Evolutionary conservation across 1,140 invertebrate genomes (phyloP), one percentile per base, ranked within the genome.

Genomic region (Lepeophtheirus salmonis): DNA sequence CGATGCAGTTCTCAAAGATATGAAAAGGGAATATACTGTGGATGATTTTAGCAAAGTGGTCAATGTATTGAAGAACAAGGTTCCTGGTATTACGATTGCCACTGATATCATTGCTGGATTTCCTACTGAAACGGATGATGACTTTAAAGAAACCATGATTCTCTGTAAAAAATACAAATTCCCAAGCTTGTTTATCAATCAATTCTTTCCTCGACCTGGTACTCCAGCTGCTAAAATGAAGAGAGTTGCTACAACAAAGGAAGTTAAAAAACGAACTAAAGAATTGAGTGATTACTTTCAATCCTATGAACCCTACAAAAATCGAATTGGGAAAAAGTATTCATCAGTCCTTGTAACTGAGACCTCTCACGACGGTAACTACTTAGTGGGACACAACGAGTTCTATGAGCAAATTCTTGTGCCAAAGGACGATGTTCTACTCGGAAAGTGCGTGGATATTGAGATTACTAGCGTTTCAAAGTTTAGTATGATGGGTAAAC

Each of bases 31-130:
- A 70, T 98, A 98, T 70, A 81, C 79, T 12, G 71, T 82, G 24
- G 78, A 76, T 1, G 89, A 98, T 66, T 98, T 98, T 72, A 81
- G 86, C 70, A 73, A 78, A 50, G 86, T 97, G 1, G 88, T 95
- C 0, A 78, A 96, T 67, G 91, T 81, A 67, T 72, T 97, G 1
- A 79, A 77, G 64, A 71, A 80, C 62, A 86, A 83, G 65, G 84
- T 92, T 2, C 82, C 83, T 0, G 81, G 81, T 2, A 78, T 97
- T 6, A 96, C 89, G 1, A 89, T 98, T 66, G 92, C 90, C 0
- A 98, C 95, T 0, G 95, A 98, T 71, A 86, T 98, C 26, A 98
- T 98, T 67, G 97, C 92, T 73, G 95, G 94, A 0, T 98, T 97
- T 72, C 95, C 95, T 0, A 95, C 88, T 2, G 95, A 98, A 76